Base-by-base conservation (phyloP, 1,140 invertebrate species). In the Drosophila pallidifrons region DNA sequence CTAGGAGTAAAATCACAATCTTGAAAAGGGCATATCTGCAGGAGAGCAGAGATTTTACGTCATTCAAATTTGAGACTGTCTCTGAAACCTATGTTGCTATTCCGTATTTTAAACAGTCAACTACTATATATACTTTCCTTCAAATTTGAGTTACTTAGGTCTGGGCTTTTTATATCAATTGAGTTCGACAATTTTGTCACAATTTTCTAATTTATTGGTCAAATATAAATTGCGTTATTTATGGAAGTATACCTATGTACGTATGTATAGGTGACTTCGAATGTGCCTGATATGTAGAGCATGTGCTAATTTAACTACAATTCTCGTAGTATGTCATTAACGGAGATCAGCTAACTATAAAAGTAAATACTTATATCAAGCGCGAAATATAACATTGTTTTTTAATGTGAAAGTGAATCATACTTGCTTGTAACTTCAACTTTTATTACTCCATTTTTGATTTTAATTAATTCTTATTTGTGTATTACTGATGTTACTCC, bases 261-360 rank as follows among this genome's bases (percentile, higher is more conserved):
- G 5, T 3, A 41, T 57, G 13, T 38, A 5, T 11, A n/a, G 11
- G 11, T 28, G 46, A 28, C 35, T 6, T 15, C 4, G 10, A 25
- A 46, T 28, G 16, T 45, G 49, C 7, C 16, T 52, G 1, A 7
- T n/a, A 20, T 41, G 11, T 65, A 41, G 41, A 10, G 2, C 45
- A 35, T 25, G 35, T 43, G 58, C 43, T 75, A 75, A 70, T 63
- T 70, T 30, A 43, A 38, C 5, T 28, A 32, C 10, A 68, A 60
- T 63, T 41, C 46, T n/a, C 4, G 35, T 20, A 13, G 30, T 46
- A 2, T 60, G 49, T 52, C 28, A 70, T 75, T 75, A 70, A 75
- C 66, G 30, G 20, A 63, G 25, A 43, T 6, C 0, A 57, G 49
- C 66, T 75, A 70, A 75, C 15, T 75, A 30, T 16, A 41, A 38